Percentiles rank a stretch among this genome's conserved stretches.
Conservation (phyloP, 2,797 vertebrate genomes). For the Toxotes lorentzi region DNA sequence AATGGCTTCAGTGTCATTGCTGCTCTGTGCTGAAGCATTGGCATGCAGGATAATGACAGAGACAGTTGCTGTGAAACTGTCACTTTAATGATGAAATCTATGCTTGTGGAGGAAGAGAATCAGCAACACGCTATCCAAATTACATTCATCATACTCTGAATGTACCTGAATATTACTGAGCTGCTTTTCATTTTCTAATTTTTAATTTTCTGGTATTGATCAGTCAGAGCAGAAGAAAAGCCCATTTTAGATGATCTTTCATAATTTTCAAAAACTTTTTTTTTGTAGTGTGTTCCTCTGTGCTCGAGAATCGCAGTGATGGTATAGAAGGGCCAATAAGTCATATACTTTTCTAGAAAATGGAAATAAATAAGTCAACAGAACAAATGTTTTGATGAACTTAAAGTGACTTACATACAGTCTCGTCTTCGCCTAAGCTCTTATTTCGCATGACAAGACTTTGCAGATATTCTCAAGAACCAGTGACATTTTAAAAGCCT, state of each 20-base stretch:
- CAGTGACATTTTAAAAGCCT: slow-evolving; percentile 79
- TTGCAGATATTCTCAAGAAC: slow-evolving; percentile 68
- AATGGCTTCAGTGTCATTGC: slow-evolving; percentile 63
- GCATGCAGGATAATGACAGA: slow-evolving; percentile 20
- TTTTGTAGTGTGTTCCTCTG: background rate
- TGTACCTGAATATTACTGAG: background rate
- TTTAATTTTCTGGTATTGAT: fast-evolving
- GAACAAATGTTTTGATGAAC: slow-evolving; percentile 80
- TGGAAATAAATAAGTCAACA: slow-evolving; percentile 81
- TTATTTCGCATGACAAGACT: slow-evolving; percentile 82
- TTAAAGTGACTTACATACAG: slow-evolving; percentile 67
- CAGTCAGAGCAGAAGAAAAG: background rate
- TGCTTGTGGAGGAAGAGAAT: background rate
- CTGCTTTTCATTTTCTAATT: background rate
- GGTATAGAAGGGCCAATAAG: slow-evolving; percentile 7
- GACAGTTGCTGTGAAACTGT: slow-evolving; percentile 51
- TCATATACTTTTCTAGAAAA: slow-evolving; percentile 57
- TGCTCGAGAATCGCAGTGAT: background rate
- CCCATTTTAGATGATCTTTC: fast-evolving
- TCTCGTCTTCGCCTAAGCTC: slow-evolving; percentile 64
- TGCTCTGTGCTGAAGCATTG: slow-evolving; percentile 30
- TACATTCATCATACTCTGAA: background rate
- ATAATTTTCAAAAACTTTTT: background rate
- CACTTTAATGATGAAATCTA: slow-evolving; percentile 50
- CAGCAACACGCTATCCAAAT: background rate